Evolutionary conservation across 2,113 vertebrate species (phyloP).

Genomic region (Machaerirhynchus nigripectus): DNA sequence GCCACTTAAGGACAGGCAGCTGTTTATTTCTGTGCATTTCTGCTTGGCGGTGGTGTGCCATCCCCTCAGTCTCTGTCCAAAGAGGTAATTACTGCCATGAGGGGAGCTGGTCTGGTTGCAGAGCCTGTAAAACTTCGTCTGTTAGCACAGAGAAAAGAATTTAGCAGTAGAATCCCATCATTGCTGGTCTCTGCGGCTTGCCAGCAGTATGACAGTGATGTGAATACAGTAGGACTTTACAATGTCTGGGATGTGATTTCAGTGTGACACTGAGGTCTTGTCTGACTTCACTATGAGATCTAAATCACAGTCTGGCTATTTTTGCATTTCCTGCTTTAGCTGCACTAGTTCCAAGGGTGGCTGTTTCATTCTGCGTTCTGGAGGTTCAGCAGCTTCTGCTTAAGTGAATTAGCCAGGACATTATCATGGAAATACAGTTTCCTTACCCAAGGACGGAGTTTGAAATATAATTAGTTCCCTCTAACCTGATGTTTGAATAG

Average conservation of each 20-base stretch:
- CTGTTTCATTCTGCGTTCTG: background rate
- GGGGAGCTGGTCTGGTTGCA: background rate
- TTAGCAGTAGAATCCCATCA: background rate
- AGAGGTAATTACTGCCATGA: constrained; percentile 40
- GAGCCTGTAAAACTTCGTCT: background rate
- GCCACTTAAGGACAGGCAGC: background rate
- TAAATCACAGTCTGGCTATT: constrained; percentile 34
- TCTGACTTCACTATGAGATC: background rate
- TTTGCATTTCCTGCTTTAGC: constrained; percentile 28
- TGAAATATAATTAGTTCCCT: background rate
- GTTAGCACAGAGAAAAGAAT: background rate
- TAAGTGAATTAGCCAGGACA: background rate
- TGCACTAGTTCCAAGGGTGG: background rate
- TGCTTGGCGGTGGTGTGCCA: background rate
- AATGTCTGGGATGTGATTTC: constrained; percentile 47
- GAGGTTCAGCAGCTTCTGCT: background rate
- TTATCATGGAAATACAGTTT: background rate
- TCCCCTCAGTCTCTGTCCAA: background rate
- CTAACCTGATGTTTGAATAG: background rate
- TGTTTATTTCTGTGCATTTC: background rate
- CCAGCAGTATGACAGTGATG: constrained; percentile 23
- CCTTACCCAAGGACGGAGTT: background rate
- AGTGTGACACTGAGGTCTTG: constrained; percentile 35
- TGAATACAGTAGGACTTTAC: constrained; percentile 23
- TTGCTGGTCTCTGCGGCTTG: background rate